Percentiles rank a stretch among this genome's conserved stretches.
Evolutionary conservation across 2,797 vertebrate species (phyloP).

Genomic region (Paramormyrops hopkinsi): DNA sequence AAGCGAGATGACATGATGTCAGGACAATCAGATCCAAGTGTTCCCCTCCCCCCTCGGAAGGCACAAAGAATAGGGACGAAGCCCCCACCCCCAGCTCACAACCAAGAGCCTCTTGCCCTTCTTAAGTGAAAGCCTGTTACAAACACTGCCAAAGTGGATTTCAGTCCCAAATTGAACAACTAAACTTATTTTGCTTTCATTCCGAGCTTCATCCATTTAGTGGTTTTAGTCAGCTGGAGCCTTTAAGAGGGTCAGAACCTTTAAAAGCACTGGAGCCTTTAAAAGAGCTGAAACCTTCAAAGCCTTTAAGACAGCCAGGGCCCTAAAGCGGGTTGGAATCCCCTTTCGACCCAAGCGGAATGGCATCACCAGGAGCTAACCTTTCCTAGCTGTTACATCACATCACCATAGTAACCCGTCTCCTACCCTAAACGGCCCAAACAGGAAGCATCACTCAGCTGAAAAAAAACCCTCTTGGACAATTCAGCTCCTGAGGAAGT

Average conservation of each 20-base stretch:
- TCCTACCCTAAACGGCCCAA: not conserved
- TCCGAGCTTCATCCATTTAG: not conserved
- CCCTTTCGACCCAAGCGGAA: not conserved
- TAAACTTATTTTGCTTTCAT: conserved; percentile 5
- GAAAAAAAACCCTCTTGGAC: not conserved
- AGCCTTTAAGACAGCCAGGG: not conserved
- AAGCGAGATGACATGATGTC: conserved; percentile 19
- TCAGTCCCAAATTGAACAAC: not conserved
- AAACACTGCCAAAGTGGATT: not conserved
- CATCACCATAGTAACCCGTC: not conserved
- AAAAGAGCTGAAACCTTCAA: not conserved
- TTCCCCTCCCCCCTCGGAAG: not conserved
- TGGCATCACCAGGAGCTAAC: not conserved
- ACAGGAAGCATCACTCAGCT: not conserved
- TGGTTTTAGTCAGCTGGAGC: not conserved
- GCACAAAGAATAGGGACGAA: not conserved
- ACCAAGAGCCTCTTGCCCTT: not conserved
- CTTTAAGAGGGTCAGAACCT: not conserved
- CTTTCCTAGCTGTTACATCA: not conserved
- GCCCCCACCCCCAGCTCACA: not conserved
- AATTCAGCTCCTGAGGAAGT: not conserved
- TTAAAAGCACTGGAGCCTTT: not conserved
- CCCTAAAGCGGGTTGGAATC: not conserved
- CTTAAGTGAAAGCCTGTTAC: not conserved
- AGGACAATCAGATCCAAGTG: not conserved